Percentiles rank a stretch among this genome's conserved stretches.
These are phyloP conservation scores for Stenotaenia linearis DNA, from an alignment of 2,888 invertebrate species.

Conservation along the genomic window DNA sequence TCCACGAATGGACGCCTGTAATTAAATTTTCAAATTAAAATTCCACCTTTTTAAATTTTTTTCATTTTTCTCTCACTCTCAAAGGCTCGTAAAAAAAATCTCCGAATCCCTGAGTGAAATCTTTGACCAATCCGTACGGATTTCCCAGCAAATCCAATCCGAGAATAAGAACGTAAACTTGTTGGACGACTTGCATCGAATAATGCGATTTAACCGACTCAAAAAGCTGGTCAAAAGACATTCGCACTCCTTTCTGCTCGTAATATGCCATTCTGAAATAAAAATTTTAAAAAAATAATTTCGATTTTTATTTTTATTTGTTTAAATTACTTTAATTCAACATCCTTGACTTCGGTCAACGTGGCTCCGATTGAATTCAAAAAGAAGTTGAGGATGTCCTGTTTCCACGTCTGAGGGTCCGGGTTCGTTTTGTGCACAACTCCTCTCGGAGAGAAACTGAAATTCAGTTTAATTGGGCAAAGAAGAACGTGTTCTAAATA, in stretches of 20 bases:
- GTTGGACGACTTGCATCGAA: slow-evolving; percentile 66
- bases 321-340: slow-evolving; percentile 55
- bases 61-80: too few relatives aligned
- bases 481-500: background rate
- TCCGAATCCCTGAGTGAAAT: slow-evolving; percentile 57
- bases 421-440: slow-evolving; percentile 43
- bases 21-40: background rate
- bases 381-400: slow-evolving; percentile 59
- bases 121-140: slow-evolving; percentile 62
- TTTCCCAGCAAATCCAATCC: slow-evolving; percentile 74
- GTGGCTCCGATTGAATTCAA: slow-evolving; percentile 61
- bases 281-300: slow-evolving; percentile 2
- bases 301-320: background rate
- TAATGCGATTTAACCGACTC: slow-evolving; percentile 60
- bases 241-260: slow-evolving; percentile 57
- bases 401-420: slow-evolving; percentile 49
- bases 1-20: slow-evolving; percentile 49
- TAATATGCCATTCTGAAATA: slow-evolving; percentile 61
- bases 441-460: slow-evolving; percentile 56
- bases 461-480: slow-evolving; percentile 40
- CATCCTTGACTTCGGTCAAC: slow-evolving; percentile 60
- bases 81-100: slow-evolving; percentile 60
- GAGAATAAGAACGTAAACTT: slow-evolving; percentile 70
- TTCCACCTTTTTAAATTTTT: too few relatives aligned
- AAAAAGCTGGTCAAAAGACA: slow-evolving; percentile 52